Evolutionary conservation across 2,888 invertebrate genomes (phyloP).

Genomic region (Acronicta leporina): DNA sequence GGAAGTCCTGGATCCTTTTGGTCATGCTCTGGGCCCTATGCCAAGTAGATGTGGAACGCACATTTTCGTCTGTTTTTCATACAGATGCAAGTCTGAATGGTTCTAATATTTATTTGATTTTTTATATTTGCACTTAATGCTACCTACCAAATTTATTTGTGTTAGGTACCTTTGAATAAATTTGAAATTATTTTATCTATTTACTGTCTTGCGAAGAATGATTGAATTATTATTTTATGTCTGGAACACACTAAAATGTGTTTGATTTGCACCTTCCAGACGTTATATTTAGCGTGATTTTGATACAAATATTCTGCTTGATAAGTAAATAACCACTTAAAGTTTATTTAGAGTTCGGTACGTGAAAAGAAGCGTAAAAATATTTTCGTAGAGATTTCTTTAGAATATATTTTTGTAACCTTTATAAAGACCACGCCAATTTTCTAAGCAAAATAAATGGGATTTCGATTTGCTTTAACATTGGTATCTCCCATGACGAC

Average conservation of each 20-base stretch:
- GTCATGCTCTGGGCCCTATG: conserved; percentile 60
- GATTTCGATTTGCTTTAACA: neutral
- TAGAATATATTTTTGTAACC: neutral
- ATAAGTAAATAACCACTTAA: too few relatives aligned
- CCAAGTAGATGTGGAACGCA: conserved; percentile 75
- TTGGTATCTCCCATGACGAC: neutral
- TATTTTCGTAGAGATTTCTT: neutral
- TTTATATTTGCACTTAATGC: conserved; percentile 35
- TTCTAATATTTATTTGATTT: conserved; percentile 47
- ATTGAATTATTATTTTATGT: too few relatives aligned
- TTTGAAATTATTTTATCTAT: conserved; percentile 25
- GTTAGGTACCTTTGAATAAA: conserved; percentile 1
- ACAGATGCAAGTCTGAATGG: conserved; percentile 70
- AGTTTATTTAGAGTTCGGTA: too few relatives aligned
- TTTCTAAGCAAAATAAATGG: neutral
- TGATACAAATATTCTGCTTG: neutral
- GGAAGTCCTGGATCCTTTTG: conserved; percentile 13
- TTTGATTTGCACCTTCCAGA: too few relatives aligned
- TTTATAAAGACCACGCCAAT: neutral
- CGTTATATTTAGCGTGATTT: neutral
- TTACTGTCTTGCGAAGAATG: neutral
- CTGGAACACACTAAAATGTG: too few relatives aligned
- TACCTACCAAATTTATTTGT: neutral
- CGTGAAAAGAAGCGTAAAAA: too few relatives aligned
- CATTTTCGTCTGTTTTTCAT: conserved; percentile 76